phyloP scores from a whole-genome alignment of 2,113 vertebrate species.

The Eulacestoma nigropectus region DNA sequence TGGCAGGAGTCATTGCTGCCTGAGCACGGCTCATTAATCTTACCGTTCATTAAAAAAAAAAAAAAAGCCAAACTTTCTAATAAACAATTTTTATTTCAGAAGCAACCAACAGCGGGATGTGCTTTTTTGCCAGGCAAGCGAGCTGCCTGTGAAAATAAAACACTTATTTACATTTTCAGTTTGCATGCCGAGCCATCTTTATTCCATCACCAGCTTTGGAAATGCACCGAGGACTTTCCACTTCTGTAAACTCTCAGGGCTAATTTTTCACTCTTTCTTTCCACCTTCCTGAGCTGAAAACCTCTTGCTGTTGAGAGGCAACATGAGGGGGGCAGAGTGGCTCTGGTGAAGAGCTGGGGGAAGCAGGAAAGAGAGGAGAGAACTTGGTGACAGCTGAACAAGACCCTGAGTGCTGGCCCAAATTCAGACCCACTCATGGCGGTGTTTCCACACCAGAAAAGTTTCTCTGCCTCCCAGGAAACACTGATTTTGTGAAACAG shows the following conservation, averaged over 20 bases:
- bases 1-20: constrained; percentile 43
- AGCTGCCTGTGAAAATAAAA: neutral
- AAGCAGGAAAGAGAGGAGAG: neutral
- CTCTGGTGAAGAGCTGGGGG: neutral
- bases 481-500: neutral
- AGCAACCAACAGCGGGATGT: neutral
- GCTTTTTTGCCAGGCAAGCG: neutral
- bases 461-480: neutral
- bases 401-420: rapidly evolving
- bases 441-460: rapidly evolving
- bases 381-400: neutral
- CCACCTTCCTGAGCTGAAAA: neutral
- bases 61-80: constrained; percentile 26
- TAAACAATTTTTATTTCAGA: constrained; percentile 38
- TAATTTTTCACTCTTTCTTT: neutral
- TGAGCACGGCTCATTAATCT: constrained; percentile 49
- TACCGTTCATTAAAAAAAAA: neutral
- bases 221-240: neutral
- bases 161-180: neutral
- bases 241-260: neutral
- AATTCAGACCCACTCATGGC: neutral
- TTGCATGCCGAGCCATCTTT: neutral
- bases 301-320: neutral
- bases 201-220: neutral
- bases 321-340: rapidly evolving